Evolutionary conservation across 2,888 invertebrate genomes (phyloP), one percentile per base, ranked within the genome.

Genomic region (Petrolisthes cinctipes): DNA sequence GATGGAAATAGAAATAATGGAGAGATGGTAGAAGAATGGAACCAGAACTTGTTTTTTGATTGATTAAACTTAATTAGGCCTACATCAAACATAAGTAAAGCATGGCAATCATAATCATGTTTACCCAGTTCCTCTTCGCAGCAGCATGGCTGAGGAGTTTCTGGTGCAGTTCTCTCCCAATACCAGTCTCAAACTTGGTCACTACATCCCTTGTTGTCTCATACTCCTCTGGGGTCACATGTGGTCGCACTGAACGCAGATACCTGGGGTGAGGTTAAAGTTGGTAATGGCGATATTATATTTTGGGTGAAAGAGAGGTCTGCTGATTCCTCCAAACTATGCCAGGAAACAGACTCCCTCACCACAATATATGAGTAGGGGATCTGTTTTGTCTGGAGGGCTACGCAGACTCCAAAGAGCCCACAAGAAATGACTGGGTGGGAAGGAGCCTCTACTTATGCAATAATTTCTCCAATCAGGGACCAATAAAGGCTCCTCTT

Each of bases 51-150:
- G 37, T 37, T 37, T 37, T 37, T 37, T 37, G 37, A 37, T 2
- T 37, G 37, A 37, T 37, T 37, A 37, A 37, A 37, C 37, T 37
- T 37, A 37, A 37, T 37, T 37, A 37, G 37, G 37, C 37, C n/a
- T 14, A 37, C 56, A 4, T 68, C 17, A 5, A 66, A 9, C 51
- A 73, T 6, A 53, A 11, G 20, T 80, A 53, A 57, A 57, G 83
- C 66, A n/a, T 23, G 9, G 20, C 20, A 84, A 75, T n/a, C 71
- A 23, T 75, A 57, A 82, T 84, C 23, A 37, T 9, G 85, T 92
- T 91, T 92, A 93, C 93, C 95, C 95, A 95, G 92, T 95, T 95
- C 91, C 93, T 93, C 91, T 93, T 92, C 9, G 91, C 92, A 68
- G 92, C 91, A 11, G 94, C 94, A 90, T 92, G 93, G 82, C 93